A percentile compares a stretch with the other conserved stretches of the same genome.
Conservation (phyloP, 2,888 invertebrate genomes). For the Nycteola revayana region DNA sequence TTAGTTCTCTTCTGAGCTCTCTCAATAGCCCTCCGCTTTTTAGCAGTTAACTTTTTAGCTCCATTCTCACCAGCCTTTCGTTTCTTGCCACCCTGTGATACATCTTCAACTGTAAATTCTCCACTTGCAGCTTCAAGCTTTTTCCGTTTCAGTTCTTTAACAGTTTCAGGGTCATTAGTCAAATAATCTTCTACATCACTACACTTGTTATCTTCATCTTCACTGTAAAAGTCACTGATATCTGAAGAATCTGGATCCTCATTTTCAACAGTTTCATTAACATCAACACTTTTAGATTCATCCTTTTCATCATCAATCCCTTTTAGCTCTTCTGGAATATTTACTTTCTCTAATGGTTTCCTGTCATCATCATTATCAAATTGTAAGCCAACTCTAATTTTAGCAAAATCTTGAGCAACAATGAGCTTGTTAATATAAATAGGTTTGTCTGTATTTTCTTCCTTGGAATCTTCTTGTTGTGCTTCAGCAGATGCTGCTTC, state of each 20-base stretch:
- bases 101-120: slow-evolving; percentile 77
- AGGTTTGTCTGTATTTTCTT: slow-evolving; percentile 48
- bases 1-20: slow-evolving; percentile 89
- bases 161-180: slow-evolving; percentile 68
- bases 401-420: slow-evolving; percentile 90
- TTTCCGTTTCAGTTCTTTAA: slow-evolving; percentile 69
- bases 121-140: slow-evolving; percentile 79
- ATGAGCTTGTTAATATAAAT: slow-evolving; percentile 69
- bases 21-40: slow-evolving; percentile 88
- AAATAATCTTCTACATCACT: slow-evolving; percentile 77
- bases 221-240: slow-evolving; percentile 86
- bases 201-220: slow-evolving; percentile 83
- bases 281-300: slow-evolving; percentile 40
- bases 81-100: slow-evolving; percentile 63
- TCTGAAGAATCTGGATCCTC: slow-evolving; percentile 82
- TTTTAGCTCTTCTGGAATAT: slow-evolving; percentile 62
- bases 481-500: slow-evolving; percentile 50
- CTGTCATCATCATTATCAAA: slow-evolving; percentile 85
- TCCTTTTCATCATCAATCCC: slow-evolving; percentile 66
- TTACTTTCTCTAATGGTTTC: slow-evolving; percentile 80
- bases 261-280: slow-evolving; percentile 42
- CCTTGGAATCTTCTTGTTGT: slow-evolving; percentile 36
- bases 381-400: slow-evolving; percentile 88
- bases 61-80: slow-evolving; percentile 43
- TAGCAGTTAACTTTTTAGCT: slow-evolving; percentile 86